Evolutionary conservation across 2,888 invertebrate genomes (phyloP).

Genomic region (Adineta ricciae): DNA sequence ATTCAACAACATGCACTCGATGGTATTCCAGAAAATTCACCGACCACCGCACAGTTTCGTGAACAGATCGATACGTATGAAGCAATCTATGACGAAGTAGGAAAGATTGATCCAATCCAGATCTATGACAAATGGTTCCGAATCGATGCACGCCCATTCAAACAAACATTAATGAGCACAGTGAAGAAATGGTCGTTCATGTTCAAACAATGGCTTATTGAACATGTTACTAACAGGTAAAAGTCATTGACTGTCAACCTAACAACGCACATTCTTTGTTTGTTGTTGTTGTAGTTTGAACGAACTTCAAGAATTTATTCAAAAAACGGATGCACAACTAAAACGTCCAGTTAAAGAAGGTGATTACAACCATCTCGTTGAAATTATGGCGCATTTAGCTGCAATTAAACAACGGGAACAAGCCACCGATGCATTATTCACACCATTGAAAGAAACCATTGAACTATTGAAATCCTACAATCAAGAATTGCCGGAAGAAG

Average conservation of each 20-base stretch:
- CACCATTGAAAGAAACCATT: conserved; percentile 80
- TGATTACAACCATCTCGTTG: conserved; percentile 75
- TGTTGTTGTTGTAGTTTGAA: conserved; percentile 62
- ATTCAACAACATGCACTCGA: conserved; percentile 68
- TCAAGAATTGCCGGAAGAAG: conserved; percentile 89
- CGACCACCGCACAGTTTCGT: conserved; percentile 78
- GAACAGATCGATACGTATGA: conserved; percentile 90
- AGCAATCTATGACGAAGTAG: conserved; percentile 73
- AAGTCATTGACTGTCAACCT: neutral
- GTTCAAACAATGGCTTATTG: conserved; percentile 85
- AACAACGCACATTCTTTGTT: neutral
- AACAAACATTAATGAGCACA: conserved; percentile 75
- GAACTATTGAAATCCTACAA: conserved; percentile 83
- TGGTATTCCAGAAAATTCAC: conserved; percentile 63
- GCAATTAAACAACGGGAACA: conserved; percentile 78
- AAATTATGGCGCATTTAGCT: conserved; percentile 82
- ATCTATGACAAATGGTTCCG: conserved; percentile 81
- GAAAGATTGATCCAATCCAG: conserved; percentile 68
- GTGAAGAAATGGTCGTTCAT: conserved; percentile 91
- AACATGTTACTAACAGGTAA: conserved; percentile 64
- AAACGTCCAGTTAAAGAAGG: conserved; percentile 70
- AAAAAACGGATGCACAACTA: conserved; percentile 77
- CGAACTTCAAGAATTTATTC: conserved; percentile 75
- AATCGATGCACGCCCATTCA: conserved; percentile 77
- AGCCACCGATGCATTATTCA: conserved; percentile 86